Evolutionary conservation across 2,797 vertebrate genomes (phyloP).

Genomic region (Schizopygopsis pylzovi): DNA sequence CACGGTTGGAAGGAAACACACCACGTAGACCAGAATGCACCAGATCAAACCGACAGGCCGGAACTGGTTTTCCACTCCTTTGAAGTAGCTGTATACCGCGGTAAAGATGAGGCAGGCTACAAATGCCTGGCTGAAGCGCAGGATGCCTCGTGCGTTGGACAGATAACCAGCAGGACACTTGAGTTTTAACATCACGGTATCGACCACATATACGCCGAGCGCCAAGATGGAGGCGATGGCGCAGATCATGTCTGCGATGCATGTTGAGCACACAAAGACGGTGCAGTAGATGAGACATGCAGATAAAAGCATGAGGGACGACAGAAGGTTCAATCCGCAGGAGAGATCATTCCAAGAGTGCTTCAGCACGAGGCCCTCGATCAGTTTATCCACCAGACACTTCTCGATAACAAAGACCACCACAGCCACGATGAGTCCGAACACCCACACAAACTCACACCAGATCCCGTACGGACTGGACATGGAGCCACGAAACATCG

Average conservation of each 20-base stretch:
- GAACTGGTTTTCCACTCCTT: background rate
- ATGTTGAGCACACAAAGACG: conserved; percentile 56
- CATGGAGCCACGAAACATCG: conserved; percentile 54
- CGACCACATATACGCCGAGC: conserved; percentile 67
- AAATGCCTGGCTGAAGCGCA: conserved; percentile 75
- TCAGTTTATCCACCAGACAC: conserved; percentile 42
- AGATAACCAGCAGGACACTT: conserved; percentile 73
- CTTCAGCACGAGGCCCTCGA: conserved; percentile 55
- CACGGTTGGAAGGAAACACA: conserved; percentile 76
- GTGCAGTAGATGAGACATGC: conserved; percentile 71
- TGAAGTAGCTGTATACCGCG: conserved; percentile 58
- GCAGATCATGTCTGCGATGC: conserved; percentile 65
- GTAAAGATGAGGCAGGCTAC: conserved; percentile 76
- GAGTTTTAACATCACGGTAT: conserved; percentile 66
- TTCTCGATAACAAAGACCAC: conserved; percentile 73
- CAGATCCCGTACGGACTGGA: conserved; percentile 61
- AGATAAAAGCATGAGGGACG: conserved; percentile 69
- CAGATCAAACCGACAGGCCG: conserved; percentile 53
- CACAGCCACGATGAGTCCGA: conserved; percentile 71
- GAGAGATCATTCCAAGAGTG: conserved; percentile 72
- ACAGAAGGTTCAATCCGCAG: conserved; percentile 74
- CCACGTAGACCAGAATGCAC: conserved; percentile 73
- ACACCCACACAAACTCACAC: conserved; percentile 82
- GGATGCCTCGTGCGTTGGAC: conserved; percentile 70
- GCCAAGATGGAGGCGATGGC: conserved; percentile 71